A percentile compares a stretch with the other conserved stretches of the same genome.
These are phyloP conservation scores for Frankliniella fusca DNA, from an alignment of 2,888 invertebrate species.

Conservation along the genomic window DNA sequence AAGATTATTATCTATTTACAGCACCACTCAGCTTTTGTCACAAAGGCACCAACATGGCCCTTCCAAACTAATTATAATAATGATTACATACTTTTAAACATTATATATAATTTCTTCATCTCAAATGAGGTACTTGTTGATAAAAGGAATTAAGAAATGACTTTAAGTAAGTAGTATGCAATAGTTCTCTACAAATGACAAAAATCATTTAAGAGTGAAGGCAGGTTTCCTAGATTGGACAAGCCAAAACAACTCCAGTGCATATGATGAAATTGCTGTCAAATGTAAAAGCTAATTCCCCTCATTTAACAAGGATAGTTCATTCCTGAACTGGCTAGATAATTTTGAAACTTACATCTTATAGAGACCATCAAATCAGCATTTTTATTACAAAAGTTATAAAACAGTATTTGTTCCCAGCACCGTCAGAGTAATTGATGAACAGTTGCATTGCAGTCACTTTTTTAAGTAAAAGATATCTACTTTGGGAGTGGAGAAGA, in stretches of 20 bases:
- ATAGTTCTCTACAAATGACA: not conserved
- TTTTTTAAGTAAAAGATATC: not conserved
- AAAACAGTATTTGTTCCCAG: slow-evolving; percentile 15
- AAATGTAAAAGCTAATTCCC: too few species aligned
- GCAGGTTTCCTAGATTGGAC: too few species aligned
- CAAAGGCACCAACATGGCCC: not conserved
- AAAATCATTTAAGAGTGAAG: too few species aligned
- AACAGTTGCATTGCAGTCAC: not conserved
- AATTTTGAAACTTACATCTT: too few species aligned
- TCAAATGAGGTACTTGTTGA: not conserved
- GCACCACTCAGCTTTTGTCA: slow-evolving; percentile 24
- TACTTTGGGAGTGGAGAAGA: not conserved
- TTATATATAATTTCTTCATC: not conserved
- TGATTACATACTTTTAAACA: not conserved
- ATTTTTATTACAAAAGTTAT: not conserved
- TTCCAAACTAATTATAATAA: slow-evolving; percentile 5
- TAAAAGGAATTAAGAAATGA: not conserved
- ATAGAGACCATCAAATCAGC: not conserved
- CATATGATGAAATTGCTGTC: too few species aligned
- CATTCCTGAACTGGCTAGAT: too few species aligned
- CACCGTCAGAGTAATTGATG: slow-evolving; percentile 2
- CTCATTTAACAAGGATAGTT: too few species aligned
- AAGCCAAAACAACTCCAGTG: too few species aligned
- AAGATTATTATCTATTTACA: not conserved
- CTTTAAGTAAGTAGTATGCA: not conserved